Conservation (phyloP, 1,140 invertebrate species). For the Goniozus legneri region DNA sequence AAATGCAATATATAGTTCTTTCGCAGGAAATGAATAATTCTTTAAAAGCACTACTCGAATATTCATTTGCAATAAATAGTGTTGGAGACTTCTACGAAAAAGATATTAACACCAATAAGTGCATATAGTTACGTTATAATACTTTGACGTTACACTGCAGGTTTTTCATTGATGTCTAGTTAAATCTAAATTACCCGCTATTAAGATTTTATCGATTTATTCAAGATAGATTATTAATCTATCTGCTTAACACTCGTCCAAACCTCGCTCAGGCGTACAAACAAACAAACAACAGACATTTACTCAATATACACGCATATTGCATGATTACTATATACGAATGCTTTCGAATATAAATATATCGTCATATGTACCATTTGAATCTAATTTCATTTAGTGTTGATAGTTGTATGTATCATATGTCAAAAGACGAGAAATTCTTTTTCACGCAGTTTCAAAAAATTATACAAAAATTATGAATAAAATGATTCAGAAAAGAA, state of each 20-base stretch:
- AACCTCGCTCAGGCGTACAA: constrained; percentile 25
- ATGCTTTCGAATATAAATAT: constrained; percentile 41
- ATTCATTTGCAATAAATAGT: too few relatives aligned
- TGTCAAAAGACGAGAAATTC: constrained; percentile 20
- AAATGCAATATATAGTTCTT: constrained; percentile 30
- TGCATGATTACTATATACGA: constrained; percentile 21
- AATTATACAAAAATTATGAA: too few relatives aligned
- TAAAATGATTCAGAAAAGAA: too few relatives aligned
- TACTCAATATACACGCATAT: constrained; percentile 29
- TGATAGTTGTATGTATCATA: constrained; percentile 18
- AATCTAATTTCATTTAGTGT: constrained; percentile 27
- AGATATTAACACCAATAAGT: constrained; percentile 14
- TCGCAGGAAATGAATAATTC: constrained; percentile 11
- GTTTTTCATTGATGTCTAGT: too few relatives aligned
- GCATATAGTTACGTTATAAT: constrained; percentile 1
- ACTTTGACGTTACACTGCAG: not conserved
- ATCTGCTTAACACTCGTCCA: constrained; percentile 10
- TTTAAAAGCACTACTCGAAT: not conserved
- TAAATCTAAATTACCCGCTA: too few relatives aligned
- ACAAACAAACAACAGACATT: constrained; percentile 24
- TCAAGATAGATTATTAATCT: too few relatives aligned
- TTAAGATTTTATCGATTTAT: too few relatives aligned
- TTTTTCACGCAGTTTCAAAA: not conserved
- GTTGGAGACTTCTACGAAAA: too few relatives aligned
- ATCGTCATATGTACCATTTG: constrained; percentile 24